Conservation (phyloP, 2,797 vertebrate species). For the Gymnocypris eckloni region DNA sequence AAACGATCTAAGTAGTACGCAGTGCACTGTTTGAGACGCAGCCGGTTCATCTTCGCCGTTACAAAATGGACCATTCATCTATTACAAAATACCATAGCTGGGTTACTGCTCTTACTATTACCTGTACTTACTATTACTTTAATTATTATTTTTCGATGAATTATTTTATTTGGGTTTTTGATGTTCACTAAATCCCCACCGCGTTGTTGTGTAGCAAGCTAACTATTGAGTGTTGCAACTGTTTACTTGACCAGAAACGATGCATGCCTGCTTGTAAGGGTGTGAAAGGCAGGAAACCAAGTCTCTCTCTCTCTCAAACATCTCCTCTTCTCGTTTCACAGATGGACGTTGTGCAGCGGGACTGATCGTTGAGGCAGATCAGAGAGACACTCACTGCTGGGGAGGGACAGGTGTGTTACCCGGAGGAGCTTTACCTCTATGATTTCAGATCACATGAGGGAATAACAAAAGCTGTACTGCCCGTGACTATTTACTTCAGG, state of each 20-base stretch:
- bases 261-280: background rate
- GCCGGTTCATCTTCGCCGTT: background rate
- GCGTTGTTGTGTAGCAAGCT: background rate
- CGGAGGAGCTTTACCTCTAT: background rate
- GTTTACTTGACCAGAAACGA: no score
- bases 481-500: background rate
- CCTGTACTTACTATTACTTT: no score
- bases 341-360: conserved; percentile 72
- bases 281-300: background rate
- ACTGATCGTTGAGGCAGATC: conserved; percentile 65
- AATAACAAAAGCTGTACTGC: background rate
- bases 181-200: background rate
- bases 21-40: background rate
- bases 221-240: background rate
- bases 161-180: background rate
- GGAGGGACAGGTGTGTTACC: conserved; percentile 52
- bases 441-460: background rate
- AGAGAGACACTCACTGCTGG: conserved; percentile 47
- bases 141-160: background rate
- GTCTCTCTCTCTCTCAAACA: background rate
- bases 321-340: conserved; percentile 61
- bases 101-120: background rate
- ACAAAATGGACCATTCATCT: background rate
- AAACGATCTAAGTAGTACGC: background rate
- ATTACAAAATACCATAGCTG: background rate